Conservation (phyloP, 2,113 vertebrate genomes). For the Heterotilapia buettikoferi region DNA sequence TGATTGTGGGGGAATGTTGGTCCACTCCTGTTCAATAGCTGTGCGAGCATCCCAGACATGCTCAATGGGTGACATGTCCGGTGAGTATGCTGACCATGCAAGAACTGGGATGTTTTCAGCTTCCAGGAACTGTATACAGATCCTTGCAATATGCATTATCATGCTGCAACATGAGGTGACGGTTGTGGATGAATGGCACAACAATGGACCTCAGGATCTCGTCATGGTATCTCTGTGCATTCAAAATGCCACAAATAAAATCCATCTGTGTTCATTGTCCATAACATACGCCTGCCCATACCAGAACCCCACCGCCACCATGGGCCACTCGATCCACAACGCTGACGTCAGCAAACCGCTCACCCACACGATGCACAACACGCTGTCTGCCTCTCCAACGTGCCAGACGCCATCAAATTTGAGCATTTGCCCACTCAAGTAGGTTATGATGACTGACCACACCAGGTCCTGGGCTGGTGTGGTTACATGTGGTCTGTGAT, state of each 20-base stretch:
- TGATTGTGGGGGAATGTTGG: not conserved
- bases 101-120: not conserved
- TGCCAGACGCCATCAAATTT: not conserved
- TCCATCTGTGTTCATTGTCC: not conserved
- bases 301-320: not conserved
- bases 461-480: not conserved
- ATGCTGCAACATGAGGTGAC: not conserved
- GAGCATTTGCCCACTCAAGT: not conserved
- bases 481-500: not conserved
- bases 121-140: not conserved
- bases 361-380: not conserved
- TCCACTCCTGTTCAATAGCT: not conserved
- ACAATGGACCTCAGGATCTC: not conserved
- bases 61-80: not conserved
- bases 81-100: not conserved
- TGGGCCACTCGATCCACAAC: not conserved
- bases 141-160: not conserved
- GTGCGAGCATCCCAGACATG: not conserved
- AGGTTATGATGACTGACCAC: not conserved
- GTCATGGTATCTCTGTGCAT: not conserved
- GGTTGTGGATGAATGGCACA: not conserved
- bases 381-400: not conserved
- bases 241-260: not conserved
- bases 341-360: not conserved
- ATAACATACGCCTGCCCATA: not conserved